Base-by-base conservation (phyloP, 2,888 invertebrate species). In the Sinodicranocentrus sp. region DNA sequence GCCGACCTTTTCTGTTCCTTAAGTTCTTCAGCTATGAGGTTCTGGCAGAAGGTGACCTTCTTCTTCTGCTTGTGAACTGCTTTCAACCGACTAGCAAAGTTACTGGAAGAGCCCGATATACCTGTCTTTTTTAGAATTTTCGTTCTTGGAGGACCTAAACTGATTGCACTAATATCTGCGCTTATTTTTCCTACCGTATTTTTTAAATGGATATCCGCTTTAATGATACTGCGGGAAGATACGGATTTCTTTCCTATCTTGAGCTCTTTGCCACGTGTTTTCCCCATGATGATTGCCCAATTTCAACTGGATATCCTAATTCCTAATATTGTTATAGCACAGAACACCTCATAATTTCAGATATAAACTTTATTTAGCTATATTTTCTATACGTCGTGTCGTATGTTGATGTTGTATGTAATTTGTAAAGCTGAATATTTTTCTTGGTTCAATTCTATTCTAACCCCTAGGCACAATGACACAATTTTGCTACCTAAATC, bases 41-140 rank as follows among this genome's bases (percentile, higher is more conserved):
- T 82, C 70, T 82, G 82, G 15, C 75, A 82, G 33, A 82, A 82
- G 13, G 68, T 68, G n/a, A 82, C 82, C 33, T 82, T 82, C 54
- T 82, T 82, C 26, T 82, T 82, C 70, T 75, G 59, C 21, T 73
- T 80, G n/a, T 72, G 63, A 15, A 72, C 65, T 28, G 44, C 19
- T 25, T 19, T 82, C 2, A 39, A n/a, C 10, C 82, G 82, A 82
- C 82, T 82, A 76, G 76, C 75, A 76, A 82, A 82, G 28, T 82
- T 82, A 68, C 68, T 75, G 44, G 82, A 59, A 1, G 75, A 19
- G 1, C 17, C 19, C 17, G 54, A 54, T 8, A 33, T 48, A 15
- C 10, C 15, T 17, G 77, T n/a, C 28, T 75, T 82, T 21, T 82
- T 82, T 19, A 82, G 26, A 39, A 82, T 82, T 54, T 82, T 82